Evolutionary conservation across 2,888 invertebrate species (phyloP).

Genomic region (Chaetogeoica ovagalla): DNA sequence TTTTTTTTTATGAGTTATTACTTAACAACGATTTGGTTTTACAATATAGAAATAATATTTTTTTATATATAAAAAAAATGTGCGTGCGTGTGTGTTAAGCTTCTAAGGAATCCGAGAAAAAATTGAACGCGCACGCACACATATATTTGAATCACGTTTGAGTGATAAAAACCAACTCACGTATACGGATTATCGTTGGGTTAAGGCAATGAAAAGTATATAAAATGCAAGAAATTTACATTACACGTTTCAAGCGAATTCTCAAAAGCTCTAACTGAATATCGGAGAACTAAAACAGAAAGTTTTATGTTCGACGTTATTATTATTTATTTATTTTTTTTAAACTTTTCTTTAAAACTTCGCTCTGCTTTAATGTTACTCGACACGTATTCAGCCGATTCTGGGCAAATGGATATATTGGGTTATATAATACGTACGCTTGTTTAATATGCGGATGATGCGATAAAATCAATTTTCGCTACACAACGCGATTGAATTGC

Average conservation of each 20-base stretch:
- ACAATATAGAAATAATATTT: conserved; percentile 13
- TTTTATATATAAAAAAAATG: not conserved
- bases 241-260: conserved; percentile 20
- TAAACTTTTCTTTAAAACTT: conserved; percentile 28
- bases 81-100: conserved; percentile 4
- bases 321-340: not conserved
- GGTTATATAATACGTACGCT: not conserved
- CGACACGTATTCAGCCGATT: not conserved
- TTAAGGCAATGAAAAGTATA: conserved; percentile 39
- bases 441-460: not conserved
- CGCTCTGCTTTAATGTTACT: conserved; percentile 10
- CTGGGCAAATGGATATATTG: not conserved
- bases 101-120: conserved; percentile 7
- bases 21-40: not conserved
- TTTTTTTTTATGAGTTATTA: not conserved
- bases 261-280: conserved; percentile 39
- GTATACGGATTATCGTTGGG: conserved; percentile 35
- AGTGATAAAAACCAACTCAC: conserved; percentile 47
- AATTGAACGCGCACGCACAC: not conserved
- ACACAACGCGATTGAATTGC: not conserved
- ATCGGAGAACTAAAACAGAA: conserved; percentile 14
- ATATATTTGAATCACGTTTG: conserved; percentile 36
- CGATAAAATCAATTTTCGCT: not conserved
- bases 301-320: conserved; percentile 24
- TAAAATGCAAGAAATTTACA: conserved; percentile 45